Base-by-base conservation (phyloP, 2,113 vertebrate genomes). In the Oenanthe oenanthe region DNA sequence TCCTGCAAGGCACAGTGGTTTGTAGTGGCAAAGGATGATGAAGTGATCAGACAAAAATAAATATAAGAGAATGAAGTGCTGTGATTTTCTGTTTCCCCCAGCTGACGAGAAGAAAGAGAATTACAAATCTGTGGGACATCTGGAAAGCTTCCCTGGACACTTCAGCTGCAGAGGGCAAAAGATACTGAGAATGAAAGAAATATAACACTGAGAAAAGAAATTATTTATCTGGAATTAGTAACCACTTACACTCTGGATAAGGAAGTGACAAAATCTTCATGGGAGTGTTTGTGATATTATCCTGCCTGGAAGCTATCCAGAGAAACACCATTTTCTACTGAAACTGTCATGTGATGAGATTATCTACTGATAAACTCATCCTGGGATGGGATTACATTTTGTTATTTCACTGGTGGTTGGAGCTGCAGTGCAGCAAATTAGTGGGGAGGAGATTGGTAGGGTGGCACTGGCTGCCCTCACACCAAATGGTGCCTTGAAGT, bases 211-310 rank as follows among this genome's bases (percentile, higher is more conserved):
- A 72, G 72, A 40, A 91, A 93, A 94, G 70, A 93, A 95, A 96
- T 95, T 86, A 95, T 93, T 92, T 95, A 95, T 96, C 94, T 96
- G 92, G 94, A 96, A 94, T 97, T 97, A 97, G 93, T 94, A 95
- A 96, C 92, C 93, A 97, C 97, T 97, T 97, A 95, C 40, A 74
- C n/a, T 45, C 88, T 71, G 82, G 94, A 97, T 97, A 85, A 95
- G 89, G 86, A 97, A 96, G 96, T 93, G 96, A 94, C 91, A 96
- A 96, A 92, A 97, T 93, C 92, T 97, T 94, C 95, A 95, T 36
- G 48, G 91, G 68, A 93, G 95, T 94, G 94, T 95, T 92, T 86
- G 86, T 93, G 95, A 96, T 95, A 96, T 81, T 94, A 94, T 91
- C 86, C 90, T 95, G 86, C 43, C 81, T 97, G 95, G 94, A 95